phyloP scores from a whole-genome alignment of 2,113 vertebrate species.

The Centropus unirufus region DNA sequence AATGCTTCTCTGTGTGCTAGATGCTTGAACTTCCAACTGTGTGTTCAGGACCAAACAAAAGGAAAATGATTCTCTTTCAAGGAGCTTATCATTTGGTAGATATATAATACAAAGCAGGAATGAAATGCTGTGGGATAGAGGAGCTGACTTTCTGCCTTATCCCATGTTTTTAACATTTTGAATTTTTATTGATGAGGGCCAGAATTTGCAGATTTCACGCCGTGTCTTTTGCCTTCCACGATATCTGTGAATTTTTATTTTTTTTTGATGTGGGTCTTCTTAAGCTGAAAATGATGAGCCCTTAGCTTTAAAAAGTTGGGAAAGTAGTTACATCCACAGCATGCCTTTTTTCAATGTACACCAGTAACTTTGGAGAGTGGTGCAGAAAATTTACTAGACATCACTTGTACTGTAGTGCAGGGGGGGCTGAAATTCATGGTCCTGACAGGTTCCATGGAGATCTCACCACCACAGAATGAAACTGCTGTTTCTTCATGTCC shows the following conservation, averaged over 20 bases:
- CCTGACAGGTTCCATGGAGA: not conserved
- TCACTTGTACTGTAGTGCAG: not conserved
- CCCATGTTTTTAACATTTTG: not conserved
- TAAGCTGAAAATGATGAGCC: not conserved
- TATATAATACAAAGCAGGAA: not conserved
- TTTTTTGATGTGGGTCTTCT: not conserved
- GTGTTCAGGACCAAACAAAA: slow-evolving; percentile 49
- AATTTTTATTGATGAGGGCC: not conserved
- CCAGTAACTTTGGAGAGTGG: not conserved
- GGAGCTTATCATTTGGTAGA: slow-evolving; percentile 14
- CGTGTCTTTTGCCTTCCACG: not conserved
- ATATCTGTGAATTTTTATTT: not conserved
- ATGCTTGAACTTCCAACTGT: slow-evolving; percentile 34
- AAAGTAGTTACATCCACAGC: not conserved
- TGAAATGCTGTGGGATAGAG: slow-evolving; percentile 11
- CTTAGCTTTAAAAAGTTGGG: not conserved
- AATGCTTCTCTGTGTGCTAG: not conserved
- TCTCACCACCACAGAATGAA: accelerated
- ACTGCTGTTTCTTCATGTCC: not conserved
- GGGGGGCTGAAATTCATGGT: accelerated
- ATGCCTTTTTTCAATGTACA: not conserved
- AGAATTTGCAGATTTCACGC: not conserved
- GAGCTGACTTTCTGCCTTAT: not conserved
- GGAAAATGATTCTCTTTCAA: slow-evolving; percentile 22
- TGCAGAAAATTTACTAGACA: not conserved